Percentiles rank a stretch among this genome's conserved stretches.
These are phyloP conservation scores for Harlomillsia oculata DNA, from an alignment of 1,140 invertebrate genomes.

Conservation along the genomic window DNA sequence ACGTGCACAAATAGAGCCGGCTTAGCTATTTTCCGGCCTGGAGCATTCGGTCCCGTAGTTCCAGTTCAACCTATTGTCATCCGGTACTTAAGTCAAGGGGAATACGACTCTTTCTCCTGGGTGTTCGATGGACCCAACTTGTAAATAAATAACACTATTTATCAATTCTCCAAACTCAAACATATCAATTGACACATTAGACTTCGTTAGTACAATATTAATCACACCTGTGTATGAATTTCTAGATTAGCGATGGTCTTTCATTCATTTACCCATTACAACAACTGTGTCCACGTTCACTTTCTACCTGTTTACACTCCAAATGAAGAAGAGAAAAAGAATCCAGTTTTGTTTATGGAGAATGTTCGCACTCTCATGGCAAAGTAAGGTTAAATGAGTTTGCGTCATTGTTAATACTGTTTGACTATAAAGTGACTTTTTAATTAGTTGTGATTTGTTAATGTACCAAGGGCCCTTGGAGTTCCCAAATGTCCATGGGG, in stretches of 20 bases:
- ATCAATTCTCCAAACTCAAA: slow-evolving; percentile 1
- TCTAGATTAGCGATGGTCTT: slow-evolving; percentile 71
- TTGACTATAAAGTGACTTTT: too few relatives aligned
- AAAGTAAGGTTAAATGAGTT: too few relatives aligned
- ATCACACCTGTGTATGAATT: slow-evolving; percentile 19
- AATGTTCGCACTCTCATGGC: slow-evolving; percentile 88
- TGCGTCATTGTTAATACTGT: too few relatives aligned
- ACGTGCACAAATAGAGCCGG: slow-evolving; percentile 89
- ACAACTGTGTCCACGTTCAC: slow-evolving; percentile 84
- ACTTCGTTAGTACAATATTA: not conserved
- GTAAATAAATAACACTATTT: slow-evolving; percentile 52
- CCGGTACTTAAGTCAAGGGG: slow-evolving; percentile 83
- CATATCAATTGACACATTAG: too few relatives aligned
- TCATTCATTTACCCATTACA: slow-evolving; percentile 81
- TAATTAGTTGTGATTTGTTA: too few relatives aligned
- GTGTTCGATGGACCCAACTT: slow-evolving; percentile 94
- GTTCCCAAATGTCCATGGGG: too few relatives aligned
- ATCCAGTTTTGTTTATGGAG: slow-evolving; percentile 80
- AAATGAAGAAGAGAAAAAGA: slow-evolving; percentile 69
- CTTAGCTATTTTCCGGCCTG: too few relatives aligned
- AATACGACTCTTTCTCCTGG: slow-evolving; percentile 87
- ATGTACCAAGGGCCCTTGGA: too few relatives aligned
- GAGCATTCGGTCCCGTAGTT: slow-evolving; percentile 63
- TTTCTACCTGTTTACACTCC: slow-evolving; percentile 87
- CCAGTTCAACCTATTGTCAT: slow-evolving; percentile 90